Percentiles rank a stretch among this genome's conserved stretches.
Conservation (phyloP, 2,797 vertebrate species). For the Prunella strophiata region DNA sequence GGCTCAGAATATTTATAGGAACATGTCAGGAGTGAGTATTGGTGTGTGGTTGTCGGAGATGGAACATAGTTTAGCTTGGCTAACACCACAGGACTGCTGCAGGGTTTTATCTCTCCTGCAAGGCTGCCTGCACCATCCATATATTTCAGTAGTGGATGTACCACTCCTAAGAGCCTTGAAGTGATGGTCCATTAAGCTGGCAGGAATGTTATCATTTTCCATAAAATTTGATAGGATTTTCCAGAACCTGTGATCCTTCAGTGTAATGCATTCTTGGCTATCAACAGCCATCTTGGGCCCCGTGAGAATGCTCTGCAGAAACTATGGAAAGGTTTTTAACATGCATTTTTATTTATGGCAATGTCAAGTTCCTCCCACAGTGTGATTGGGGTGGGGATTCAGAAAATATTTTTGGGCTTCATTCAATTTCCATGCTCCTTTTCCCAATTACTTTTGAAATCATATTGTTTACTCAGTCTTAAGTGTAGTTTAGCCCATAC, state of each 20-base stretch:
- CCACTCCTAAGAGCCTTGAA: not conserved
- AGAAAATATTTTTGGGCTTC: constrained; percentile 23
- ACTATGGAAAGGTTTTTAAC: constrained; percentile 1
- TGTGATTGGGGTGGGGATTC: constrained; percentile 6
- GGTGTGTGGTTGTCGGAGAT: not conserved
- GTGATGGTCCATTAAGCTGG: not conserved
- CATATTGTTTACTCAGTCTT: not conserved
- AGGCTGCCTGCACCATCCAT: not conserved
- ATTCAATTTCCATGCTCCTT: not conserved
- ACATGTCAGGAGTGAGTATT: not conserved
- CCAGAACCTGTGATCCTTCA: constrained; percentile 40
- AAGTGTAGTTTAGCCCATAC: not conserved
- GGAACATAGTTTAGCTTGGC: not conserved
- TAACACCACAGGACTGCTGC: not conserved
- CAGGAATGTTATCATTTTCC: constrained; percentile 41
- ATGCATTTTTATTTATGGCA: constrained; percentile 18
- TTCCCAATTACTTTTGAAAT: constrained; percentile 24
- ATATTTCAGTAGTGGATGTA: not conserved
- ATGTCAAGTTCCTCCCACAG: not conserved
- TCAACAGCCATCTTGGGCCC: not conserved
- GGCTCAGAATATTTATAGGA: not conserved
- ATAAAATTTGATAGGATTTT: constrained; percentile 55
- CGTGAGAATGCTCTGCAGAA: not conserved
- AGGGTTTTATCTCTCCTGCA: constrained; percentile 16
- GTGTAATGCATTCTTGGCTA: constrained; percentile 29